Evolutionary conservation across 2,113 vertebrate species (phyloP), one percentile per base, ranked within the genome.

Genomic region (Petrocephalus microphthalmus): DNA sequence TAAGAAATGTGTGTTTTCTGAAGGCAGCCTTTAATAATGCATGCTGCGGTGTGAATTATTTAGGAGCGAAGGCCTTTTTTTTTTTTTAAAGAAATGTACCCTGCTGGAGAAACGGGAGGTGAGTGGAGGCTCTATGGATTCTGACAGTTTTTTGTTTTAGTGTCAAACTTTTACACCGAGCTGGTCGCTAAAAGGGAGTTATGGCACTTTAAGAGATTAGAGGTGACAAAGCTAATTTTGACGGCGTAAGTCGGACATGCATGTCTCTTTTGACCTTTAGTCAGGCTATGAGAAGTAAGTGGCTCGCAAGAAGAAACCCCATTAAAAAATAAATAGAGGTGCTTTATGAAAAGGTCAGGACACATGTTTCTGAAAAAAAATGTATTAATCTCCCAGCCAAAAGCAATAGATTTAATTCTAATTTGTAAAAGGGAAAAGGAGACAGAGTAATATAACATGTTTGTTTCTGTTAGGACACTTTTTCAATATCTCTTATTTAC

Each of bases 311-410:
- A 94, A 94, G 95, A 96, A 96, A 96, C 95, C 96, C 94, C 95
- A 95, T 97, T 97, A 96, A 94, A 97, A 96, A 97, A 96, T 97
- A 98, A 98, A 99, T 96, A 96, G 96, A 96, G 96, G 94, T 95
- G 96, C 95, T 96, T 93, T 92, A 94, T 93, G 94, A 94, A 99
- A 99, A 99, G 98, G 98, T 99, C 97, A 97, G 92, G 95, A 98
- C 97, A 97, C 95, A 93, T 98, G 97, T 98, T 97, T 96, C 93
- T 94, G 93, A 96, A 83, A 96, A 97, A 42, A 42, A 97, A 97
- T 97, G 93, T 96, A 96, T 97, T 96, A 96, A 92, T 94, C 95
- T 95, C 94, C 94, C 96, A 94, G 94, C 95, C 93, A 94, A 83
- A 64, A 94, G 95, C 81, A 74, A 37, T 89, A 90, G 88, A 90